Base-by-base conservation (phyloP, 2,797 vertebrate genomes). In the Molossus alvarezi region DNA sequence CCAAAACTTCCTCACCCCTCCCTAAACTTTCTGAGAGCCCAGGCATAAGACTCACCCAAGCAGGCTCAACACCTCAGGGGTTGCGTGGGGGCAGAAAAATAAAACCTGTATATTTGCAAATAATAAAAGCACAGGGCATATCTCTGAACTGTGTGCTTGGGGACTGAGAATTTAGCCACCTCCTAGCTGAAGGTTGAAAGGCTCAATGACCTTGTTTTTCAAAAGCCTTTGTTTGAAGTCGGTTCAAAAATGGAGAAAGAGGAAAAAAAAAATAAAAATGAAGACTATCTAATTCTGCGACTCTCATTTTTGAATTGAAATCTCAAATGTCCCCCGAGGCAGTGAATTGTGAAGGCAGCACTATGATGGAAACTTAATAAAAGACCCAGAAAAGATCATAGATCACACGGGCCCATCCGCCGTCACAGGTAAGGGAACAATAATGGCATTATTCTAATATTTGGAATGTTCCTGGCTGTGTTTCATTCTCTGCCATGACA, bases 261-360 rank as follows among this genome's bases (percentile, higher is more conserved):
- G 41, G 57, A 81, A 60, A 51, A 53, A 60, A 76, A 45, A 53
- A 64, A 45, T n/a, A n/a, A 69, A 69, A 27, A 64, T 20, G 17
- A 94, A 92, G 48, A 92, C 85, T 79, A 96, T 96, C 90, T 93
- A 97, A 97, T 96, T 89, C 92, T 83, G 51, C 75, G 86, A 95
- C 75, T 95, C 90, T 89, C 85, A 93, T 93, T 94, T 95, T 95
- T 91, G 87, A 96, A 96, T 96, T 92, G 79, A 94, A 73, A 95
- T 96, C 90, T 91, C 94, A 93, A 84, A 45, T 41, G 73, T 84
- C 92, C 88, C 95, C 86, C 3, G 18, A 95, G 85, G 95, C 75
- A 41, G 75, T 41, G n/a, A 60, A 73, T 65, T 27, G 57, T n/a
- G 14, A 90, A 97, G 89, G 60, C 93, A 77, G 84, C 33, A 3